phyloP scores from a whole-genome alignment of 2,888 invertebrate species.

The Drosophila paranaensis region DNA sequence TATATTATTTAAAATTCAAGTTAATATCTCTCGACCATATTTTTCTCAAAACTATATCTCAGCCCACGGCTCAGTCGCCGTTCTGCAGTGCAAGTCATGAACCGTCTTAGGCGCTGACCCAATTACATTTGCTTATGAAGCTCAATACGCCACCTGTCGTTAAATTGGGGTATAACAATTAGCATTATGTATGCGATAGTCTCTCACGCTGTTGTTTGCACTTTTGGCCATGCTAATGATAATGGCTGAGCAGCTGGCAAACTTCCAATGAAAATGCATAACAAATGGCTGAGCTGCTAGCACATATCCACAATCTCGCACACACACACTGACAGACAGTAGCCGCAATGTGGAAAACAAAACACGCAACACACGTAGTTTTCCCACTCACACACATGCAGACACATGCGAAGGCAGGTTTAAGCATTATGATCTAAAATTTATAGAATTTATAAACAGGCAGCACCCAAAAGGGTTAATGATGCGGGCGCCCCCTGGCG shows the following conservation, averaged over 20 bases:
- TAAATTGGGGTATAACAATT: slow-evolving; percentile 25
- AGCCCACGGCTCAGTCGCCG: no score
- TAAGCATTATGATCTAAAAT: slow-evolving; percentile 75
- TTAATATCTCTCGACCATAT: neutral
- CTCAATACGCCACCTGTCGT: slow-evolving; percentile 9
- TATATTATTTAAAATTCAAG: neutral
- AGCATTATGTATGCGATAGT: slow-evolving; percentile 21
- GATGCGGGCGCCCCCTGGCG: slow-evolving; percentile 43
- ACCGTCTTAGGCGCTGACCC: no score
- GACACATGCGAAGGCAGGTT: slow-evolving; percentile 27
- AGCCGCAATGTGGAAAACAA: slow-evolving; percentile 46
- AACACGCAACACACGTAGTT: slow-evolving; percentile 50
- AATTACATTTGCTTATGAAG: neutral
- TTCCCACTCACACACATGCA: slow-evolving; percentile 41
- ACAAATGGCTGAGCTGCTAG: slow-evolving; percentile 58
- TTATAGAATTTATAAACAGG: slow-evolving; percentile 76
- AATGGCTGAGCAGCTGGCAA: slow-evolving; percentile 46
- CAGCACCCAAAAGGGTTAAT: slow-evolving; percentile 63
- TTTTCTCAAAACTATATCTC: neutral
- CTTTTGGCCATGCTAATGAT: slow-evolving; percentile 57
- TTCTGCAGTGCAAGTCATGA: neutral
- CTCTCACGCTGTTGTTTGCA: slow-evolving; percentile 16
- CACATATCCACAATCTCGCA: slow-evolving; percentile 36
- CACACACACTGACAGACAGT: slow-evolving; percentile 22
- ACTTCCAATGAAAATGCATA: slow-evolving; percentile 75